phyloP scores from a whole-genome alignment of 2,888 invertebrate genomes.

The Meta bourneti region DNA sequence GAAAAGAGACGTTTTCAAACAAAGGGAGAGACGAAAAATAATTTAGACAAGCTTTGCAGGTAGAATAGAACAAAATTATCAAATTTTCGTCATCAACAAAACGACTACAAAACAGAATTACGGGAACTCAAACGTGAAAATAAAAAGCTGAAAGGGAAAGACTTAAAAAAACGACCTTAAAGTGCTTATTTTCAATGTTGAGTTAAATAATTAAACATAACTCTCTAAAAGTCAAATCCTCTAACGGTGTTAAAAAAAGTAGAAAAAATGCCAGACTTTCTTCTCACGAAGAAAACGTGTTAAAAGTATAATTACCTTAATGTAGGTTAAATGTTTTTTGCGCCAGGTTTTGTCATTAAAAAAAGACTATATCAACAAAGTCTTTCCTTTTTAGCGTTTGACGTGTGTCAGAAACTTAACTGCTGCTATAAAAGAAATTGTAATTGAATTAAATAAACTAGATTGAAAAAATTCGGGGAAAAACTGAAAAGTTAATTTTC shows the following conservation, averaged over 20 bases:
- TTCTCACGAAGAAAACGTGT: conserved; percentile 24
- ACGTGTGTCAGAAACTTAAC: conserved; percentile 23
- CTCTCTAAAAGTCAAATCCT: conserved; percentile 19
- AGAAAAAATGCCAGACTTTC: conserved; percentile 14
- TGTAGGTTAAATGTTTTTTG: conserved; percentile 35
- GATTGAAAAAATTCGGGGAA: not conserved
- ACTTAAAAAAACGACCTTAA: not conserved
- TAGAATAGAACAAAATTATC: not conserved
- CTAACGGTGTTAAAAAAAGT: not conserved
- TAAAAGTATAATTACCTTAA: conserved; percentile 40
- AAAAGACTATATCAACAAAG: conserved; percentile 22
- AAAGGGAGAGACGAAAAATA: not conserved
- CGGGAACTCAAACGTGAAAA: not conserved
- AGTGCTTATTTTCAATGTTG: not conserved
- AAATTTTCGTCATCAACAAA: conserved; percentile 11
- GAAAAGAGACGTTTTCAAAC: not conserved
- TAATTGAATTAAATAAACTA: conserved; percentile 27
- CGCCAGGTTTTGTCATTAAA: conserved; percentile 19
- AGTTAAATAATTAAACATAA: conserved; percentile 18
- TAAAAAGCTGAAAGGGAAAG: not conserved
- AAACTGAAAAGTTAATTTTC: not conserved
- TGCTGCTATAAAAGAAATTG: not conserved
- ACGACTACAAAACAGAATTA: conserved; percentile 2
- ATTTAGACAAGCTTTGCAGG: not conserved
- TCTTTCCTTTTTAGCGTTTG: conserved; percentile 13